Evolutionary conservation across 2,113 vertebrate species (phyloP).

Genomic region (Pangasianodon gigas): DNA sequence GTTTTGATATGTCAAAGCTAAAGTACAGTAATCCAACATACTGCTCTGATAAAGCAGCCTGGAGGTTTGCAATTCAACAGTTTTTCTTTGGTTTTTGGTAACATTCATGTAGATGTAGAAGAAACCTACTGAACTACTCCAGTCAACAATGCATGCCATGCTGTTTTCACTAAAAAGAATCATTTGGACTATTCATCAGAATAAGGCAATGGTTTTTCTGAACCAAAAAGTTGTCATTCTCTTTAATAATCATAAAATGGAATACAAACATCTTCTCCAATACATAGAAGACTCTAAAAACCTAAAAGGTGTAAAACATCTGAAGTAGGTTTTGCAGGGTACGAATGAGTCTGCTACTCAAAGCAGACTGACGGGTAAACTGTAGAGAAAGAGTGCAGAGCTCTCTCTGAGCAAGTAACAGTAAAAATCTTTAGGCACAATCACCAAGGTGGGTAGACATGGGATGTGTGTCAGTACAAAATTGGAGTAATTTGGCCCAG

Average conservation of each 20-base stretch:
- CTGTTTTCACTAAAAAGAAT: not conserved
- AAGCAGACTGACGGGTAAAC: slow-evolving; percentile 47
- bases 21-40: not conserved
- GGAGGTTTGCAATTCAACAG: not conserved
- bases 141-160: not conserved
- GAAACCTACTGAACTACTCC: not conserved
- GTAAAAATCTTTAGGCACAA: slow-evolving; percentile 64
- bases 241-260: slow-evolving; percentile 70
- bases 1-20: not conserved
- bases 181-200: not conserved
- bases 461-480: slow-evolving; percentile 46
- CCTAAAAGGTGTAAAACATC: slow-evolving; percentile 61
- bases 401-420: slow-evolving; percentile 55
- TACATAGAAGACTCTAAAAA: slow-evolving; percentile 65
- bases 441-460: slow-evolving; percentile 61
- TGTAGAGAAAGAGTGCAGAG: slow-evolving; percentile 56
- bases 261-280: slow-evolving; percentile 66
- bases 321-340: slow-evolving; percentile 57
- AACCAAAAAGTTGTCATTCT: slow-evolving; percentile 43
- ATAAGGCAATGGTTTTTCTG: not conserved
- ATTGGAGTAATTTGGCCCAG: slow-evolving; percentile 56
- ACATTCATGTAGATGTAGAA: not conserved
- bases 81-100: slow-evolving; percentile 1
- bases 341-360: slow-evolving; percentile 41
- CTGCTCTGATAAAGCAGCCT: not conserved